These are phyloP conservation scores for Pristionchus pacificus DNA, from an alignment of 1,140 invertebrate species.

Conservation along the genomic window DNA sequence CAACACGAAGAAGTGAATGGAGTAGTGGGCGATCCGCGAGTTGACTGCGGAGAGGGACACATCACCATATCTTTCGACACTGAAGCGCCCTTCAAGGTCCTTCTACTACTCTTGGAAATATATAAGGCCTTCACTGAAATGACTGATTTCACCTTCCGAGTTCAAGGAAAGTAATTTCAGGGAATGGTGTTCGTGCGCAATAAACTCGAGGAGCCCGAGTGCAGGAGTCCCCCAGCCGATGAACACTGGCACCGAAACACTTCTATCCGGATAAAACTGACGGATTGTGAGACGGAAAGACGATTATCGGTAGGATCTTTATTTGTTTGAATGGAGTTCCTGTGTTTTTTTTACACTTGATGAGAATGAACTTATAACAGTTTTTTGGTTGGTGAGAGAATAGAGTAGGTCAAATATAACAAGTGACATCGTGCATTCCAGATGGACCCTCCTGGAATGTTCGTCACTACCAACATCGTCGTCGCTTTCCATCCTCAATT, in stretches of 20 bases:
- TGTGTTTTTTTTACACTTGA: slow-evolving; percentile 16
- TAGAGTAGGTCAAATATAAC: slow-evolving; percentile 14
- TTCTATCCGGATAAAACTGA: slow-evolving; percentile 47
- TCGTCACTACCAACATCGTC: slow-evolving; percentile 43
- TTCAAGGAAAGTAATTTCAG: too few species aligned
- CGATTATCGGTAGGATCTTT: slow-evolving; percentile 42
- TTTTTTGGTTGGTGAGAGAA: background rate
- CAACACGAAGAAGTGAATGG: slow-evolving; percentile 38
- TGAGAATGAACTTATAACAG: slow-evolving; percentile 3
- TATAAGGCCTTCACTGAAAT: too few species aligned
- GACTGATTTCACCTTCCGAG: too few species aligned
- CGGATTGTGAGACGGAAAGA: slow-evolving; percentile 46
- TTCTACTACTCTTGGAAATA: too few species aligned
- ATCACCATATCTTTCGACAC: slow-evolving; percentile 56
- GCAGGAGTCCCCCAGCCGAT: slow-evolving; percentile 40
- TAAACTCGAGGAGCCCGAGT: slow-evolving; percentile 48
- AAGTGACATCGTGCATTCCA: slow-evolving; percentile 23
- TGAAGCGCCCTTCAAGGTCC: slow-evolving; percentile 45
- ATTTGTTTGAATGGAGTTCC: slow-evolving; percentile 13
- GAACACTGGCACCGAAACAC: slow-evolving; percentile 39
- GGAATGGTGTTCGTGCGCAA: slow-evolving; percentile 53
- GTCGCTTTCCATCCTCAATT: slow-evolving; percentile 54
- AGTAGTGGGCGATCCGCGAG: slow-evolving; percentile 50
- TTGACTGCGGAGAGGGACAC: slow-evolving; percentile 48
- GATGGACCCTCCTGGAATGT: slow-evolving; percentile 46